phyloP scores from a whole-genome alignment of 2,113 vertebrate species.

The Corythoichthys haematopterus region DNA sequence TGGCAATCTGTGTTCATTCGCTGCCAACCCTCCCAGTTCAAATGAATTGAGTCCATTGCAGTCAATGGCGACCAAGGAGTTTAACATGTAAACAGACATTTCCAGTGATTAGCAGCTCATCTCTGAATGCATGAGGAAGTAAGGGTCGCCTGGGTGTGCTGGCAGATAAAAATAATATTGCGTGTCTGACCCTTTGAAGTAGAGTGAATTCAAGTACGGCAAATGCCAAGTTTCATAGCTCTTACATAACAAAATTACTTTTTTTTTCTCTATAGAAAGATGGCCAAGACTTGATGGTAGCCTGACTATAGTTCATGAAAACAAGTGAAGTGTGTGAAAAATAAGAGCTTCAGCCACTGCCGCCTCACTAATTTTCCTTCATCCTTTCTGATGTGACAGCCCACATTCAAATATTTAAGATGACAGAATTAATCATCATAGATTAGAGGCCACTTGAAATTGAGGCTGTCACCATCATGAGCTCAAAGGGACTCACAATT shows the following conservation, averaged over 20 bases:
- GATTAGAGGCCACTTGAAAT: not conserved
- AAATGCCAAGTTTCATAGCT: conserved; percentile 33
- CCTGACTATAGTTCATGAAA: conserved; percentile 5
- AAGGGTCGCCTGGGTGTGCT: conserved; percentile 7
- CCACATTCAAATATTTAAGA: conserved; percentile 24
- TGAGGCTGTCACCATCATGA: conserved; percentile 2
- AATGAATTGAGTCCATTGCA: too few species aligned
- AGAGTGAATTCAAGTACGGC: conserved; percentile 31
- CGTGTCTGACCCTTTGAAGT: conserved; percentile 37
- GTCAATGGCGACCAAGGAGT: not conserved
- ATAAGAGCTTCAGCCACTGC: not conserved
- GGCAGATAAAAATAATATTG: conserved; percentile 26
- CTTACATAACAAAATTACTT: conserved; percentile 46
- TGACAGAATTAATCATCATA: conserved; percentile 16
- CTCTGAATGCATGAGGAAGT: conserved; percentile 17
- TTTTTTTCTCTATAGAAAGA: not conserved
- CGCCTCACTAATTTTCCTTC: not conserved
- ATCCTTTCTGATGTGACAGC: not conserved
- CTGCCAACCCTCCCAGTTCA: too few species aligned
- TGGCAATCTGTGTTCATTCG: not conserved
- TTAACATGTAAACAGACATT: not conserved
- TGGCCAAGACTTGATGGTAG: not conserved
- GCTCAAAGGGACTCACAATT: conserved; percentile 7
- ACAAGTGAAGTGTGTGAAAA: not conserved
- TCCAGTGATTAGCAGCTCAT: conserved; percentile 10